These are phyloP conservation scores for Dasypolia templi DNA, from an alignment of 2,888 invertebrate species.

Conservation along the genomic window DNA sequence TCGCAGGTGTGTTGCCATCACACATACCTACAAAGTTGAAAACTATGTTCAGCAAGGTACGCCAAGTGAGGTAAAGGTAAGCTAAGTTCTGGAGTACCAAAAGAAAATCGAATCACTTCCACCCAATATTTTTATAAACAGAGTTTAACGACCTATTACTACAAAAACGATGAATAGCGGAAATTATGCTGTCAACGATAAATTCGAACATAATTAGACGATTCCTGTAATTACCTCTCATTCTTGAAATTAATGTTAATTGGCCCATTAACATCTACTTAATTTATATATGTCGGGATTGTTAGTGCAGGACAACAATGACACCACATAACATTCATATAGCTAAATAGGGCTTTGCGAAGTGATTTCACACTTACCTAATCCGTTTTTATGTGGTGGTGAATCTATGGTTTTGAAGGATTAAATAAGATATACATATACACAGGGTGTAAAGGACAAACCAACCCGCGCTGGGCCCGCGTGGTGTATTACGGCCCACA, in stretches of 20 bases:
- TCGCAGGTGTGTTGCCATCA: not conserved
- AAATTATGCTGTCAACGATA: conserved; percentile 64
- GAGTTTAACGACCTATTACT: conserved; percentile 37
- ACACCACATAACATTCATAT: conserved; percentile 51
- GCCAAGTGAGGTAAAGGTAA: too few species aligned
- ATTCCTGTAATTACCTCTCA: conserved; percentile 69
- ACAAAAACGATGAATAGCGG: conserved; percentile 47
- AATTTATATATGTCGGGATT: conserved; percentile 61
- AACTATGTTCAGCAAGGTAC: not conserved
- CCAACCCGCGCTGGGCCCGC: too few species aligned
- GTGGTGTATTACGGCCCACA: too few species aligned
- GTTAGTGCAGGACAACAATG: conserved; percentile 52
- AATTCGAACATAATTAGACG: conserved; percentile 66
- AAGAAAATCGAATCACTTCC: conserved; percentile 11
- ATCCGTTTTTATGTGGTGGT: not conserved
- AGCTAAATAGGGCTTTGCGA: conserved; percentile 1
- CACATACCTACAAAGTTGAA: not conserved
- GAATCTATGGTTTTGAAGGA: not conserved
- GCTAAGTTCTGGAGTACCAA: not conserved
- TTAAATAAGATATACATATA: not conserved
- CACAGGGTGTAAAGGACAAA: not conserved
- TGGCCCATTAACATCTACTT: conserved; percentile 67
- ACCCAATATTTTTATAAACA: conserved; percentile 20
- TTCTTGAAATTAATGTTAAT: conserved; percentile 69
- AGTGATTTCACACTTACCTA: not conserved